Evolutionary conservation across 2,888 invertebrate genomes (phyloP), one percentile per base, ranked within the genome.

Genomic region (Oscheius myriophilus): DNA sequence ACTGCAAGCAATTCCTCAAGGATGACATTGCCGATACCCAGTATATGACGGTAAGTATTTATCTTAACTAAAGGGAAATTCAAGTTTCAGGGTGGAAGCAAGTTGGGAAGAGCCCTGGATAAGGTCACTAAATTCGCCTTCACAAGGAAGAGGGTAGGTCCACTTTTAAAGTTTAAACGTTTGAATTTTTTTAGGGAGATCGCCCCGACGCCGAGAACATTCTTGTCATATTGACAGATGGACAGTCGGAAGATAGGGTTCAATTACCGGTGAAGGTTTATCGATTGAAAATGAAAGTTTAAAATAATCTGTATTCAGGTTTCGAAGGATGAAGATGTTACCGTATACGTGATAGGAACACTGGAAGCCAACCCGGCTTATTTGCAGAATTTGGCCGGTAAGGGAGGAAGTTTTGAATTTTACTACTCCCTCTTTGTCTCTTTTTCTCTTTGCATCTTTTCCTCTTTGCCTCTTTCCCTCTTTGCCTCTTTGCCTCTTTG

Each of bases 61-160:
- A 33, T 6, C 11, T 33, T 49, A 46, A 49, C 3, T 9, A 9
- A 9, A 3, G 21, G 21, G 26, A 26, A 58, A 58, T 12, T 39
- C 33, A 12, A 26, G 2, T 65, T 72, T 54, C 58, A 78, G 73
- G 84, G 84, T 41, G 75, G 73, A 41, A 72, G 73, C 25, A 78
- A 79, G 68, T 55, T 84, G 25, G 81, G 76, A 11, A 75, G 77
- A n/a, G 83, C 84, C 1, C 54, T 84, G 49, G 79, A 81, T 16
- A 83, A 83, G 58, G 80, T 81, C 9, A 73, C 82, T 25, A 72
- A 81, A 39, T 80, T 78, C 33, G 84, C 81, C 0, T 84, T 84
- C 59, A 84, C 84, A 16, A 81, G 77, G 18, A 78, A 81, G 52
- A 52, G 83, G 39, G 83, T 83, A 52, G 61, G 74, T 67, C 58